Evolutionary conservation across 2,113 vertebrate genomes (phyloP).

Genomic region (Nannobrachium achirus): DNA sequence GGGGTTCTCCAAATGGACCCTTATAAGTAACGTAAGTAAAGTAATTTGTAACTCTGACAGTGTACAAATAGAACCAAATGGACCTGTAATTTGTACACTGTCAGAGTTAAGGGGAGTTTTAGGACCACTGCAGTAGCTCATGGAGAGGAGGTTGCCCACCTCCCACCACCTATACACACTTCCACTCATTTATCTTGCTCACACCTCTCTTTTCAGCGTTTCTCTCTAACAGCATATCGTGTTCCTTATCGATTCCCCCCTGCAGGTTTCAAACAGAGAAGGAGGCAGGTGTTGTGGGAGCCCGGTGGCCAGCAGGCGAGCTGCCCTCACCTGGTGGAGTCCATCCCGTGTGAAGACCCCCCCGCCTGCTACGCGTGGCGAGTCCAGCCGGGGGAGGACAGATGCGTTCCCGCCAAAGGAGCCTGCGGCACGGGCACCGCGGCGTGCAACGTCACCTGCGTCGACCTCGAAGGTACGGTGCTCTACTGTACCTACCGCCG

Average conservation of each 20-base stretch:
- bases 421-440: constrained; percentile 86
- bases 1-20: too few relatives aligned
- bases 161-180: too few relatives aligned
- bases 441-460: constrained; percentile 80
- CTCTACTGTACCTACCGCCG: background rate
- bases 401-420: constrained; percentile 79
- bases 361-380: constrained; percentile 86
- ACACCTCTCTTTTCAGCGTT: background rate
- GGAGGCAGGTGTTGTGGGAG: constrained; percentile 82
- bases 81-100: too few relatives aligned
- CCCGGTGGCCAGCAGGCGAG: constrained; percentile 57
- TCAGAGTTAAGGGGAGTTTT: too few relatives aligned
- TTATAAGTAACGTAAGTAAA: too few relatives aligned
- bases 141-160: too few relatives aligned
- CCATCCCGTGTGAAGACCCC: constrained; percentile 89
- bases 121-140: too few relatives aligned
- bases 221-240: background rate
- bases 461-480: constrained; percentile 80
- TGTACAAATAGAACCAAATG: too few relatives aligned
- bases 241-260: background rate
- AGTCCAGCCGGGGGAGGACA: constrained; percentile 70
- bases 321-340: constrained; percentile 89
- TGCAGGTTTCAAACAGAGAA: constrained; percentile 88
- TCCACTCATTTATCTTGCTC: too few relatives aligned
- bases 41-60: too few relatives aligned